These are phyloP conservation scores for Hypsopygia costalis DNA, from an alignment of 2,888 invertebrate species.

Conservation along the genomic window DNA sequence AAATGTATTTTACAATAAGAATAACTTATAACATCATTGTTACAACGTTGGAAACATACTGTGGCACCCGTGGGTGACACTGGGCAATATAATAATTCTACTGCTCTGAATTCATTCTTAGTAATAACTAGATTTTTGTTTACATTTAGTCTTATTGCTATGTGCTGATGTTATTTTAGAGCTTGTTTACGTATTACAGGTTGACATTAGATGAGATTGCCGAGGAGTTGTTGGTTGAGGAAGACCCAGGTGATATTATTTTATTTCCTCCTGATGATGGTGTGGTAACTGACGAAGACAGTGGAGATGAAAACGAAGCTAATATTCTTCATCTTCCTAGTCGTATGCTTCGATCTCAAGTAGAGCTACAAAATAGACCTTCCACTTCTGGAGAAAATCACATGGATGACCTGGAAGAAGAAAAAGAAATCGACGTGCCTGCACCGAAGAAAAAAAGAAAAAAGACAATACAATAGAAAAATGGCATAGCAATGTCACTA, in stretches of 20 bases:
- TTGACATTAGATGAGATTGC: too few species aligned
- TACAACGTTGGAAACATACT: not conserved
- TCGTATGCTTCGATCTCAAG: constrained; percentile 12
- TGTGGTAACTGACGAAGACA: constrained; percentile 13
- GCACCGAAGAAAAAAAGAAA: constrained; percentile 11
- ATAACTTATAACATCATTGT: not conserved
- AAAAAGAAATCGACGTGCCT: not conserved
- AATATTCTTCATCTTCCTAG: constrained; percentile 13
- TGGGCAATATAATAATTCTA: not conserved
- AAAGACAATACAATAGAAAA: constrained; percentile 6
- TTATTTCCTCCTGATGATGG: constrained; percentile 12
- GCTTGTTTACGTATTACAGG: too few species aligned
- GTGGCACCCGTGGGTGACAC: too few species aligned
- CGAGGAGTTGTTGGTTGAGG: too few species aligned
- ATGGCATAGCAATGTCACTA: not conserved
- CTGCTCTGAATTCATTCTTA: not conserved
- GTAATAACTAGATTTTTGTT: not conserved
- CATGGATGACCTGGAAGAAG: too few species aligned
- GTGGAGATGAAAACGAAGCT: constrained; percentile 15
- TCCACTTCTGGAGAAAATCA: not conserved
- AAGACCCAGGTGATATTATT: not conserved
- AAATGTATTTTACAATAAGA: not conserved
- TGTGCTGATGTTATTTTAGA: too few species aligned
- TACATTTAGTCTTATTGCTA: too few species aligned
- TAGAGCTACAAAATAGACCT: constrained; percentile 5